Evolutionary conservation across 2,797 vertebrate genomes (phyloP).

Genomic region (Rhinogobio ventralis): DNA sequence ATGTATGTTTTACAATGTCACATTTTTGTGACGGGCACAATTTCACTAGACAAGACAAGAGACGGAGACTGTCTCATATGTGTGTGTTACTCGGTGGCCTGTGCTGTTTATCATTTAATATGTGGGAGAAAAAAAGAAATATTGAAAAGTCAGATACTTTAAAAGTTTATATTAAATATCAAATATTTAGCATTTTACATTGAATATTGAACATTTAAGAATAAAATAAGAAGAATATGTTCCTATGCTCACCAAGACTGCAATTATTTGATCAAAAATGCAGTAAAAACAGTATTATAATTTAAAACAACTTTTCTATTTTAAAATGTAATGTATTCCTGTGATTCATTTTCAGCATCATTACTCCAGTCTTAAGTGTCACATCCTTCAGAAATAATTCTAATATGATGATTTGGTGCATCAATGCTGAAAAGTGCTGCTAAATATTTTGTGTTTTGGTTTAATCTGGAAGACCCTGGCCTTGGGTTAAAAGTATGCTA

Average conservation of each 20-base stretch:
- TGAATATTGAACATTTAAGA: too few relatives aligned
- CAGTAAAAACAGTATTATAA: background rate
- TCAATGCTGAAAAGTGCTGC: background rate
- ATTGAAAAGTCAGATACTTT: background rate
- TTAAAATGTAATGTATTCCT: background rate
- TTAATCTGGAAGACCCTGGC: background rate
- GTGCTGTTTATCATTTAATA: background rate
- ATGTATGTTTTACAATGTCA: background rate
- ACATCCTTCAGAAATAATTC: background rate
- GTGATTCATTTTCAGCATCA: background rate
- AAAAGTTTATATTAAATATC: too few relatives aligned
- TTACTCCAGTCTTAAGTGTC: background rate
- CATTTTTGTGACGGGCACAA: background rate
- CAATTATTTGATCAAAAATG: background rate
- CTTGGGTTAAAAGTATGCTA: background rate
- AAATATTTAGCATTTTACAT: too few relatives aligned
- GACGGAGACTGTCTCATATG: background rate
- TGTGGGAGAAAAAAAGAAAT: background rate
- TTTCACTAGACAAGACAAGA: background rate
- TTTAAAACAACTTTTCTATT: background rate
- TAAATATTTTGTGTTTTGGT: background rate
- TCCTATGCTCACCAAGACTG: background rate
- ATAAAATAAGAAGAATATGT: too few relatives aligned
- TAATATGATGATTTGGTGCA: background rate
- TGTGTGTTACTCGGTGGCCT: background rate